Percentiles rank a stretch among this genome's conserved stretches.
Evolutionary conservation across 2,888 invertebrate genomes (phyloP).

Genomic region (Temnothorax rugatulus): DNA sequence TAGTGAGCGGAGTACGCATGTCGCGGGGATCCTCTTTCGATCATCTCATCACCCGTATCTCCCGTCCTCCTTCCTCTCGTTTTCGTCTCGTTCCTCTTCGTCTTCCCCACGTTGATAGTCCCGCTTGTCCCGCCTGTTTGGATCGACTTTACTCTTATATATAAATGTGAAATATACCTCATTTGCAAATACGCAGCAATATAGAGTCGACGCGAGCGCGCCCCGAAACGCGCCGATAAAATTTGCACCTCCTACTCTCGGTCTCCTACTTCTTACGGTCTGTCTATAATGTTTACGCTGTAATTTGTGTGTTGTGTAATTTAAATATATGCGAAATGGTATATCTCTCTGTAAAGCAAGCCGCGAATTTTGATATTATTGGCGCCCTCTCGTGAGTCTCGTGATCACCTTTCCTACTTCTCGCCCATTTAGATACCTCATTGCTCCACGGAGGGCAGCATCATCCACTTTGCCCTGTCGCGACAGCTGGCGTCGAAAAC

Average conservation of each 20-base stretch:
- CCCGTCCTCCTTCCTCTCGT: background rate
- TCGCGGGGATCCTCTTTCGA: background rate
- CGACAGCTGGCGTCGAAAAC: background rate
- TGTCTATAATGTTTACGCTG: constrained; percentile 74
- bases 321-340: constrained; percentile 73
- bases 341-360: constrained; percentile 57
- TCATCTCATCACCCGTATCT: background rate
- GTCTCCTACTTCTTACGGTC: constrained; percentile 70
- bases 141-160: constrained; percentile 62
- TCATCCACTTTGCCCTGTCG: background rate
- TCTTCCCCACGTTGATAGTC: background rate
- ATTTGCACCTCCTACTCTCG: constrained; percentile 67
- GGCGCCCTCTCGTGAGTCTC: background rate
- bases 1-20: background rate
- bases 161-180: constrained; percentile 75
- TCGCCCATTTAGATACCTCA: background rate
- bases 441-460: background rate
- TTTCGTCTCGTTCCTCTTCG: background rate
- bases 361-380: background rate
- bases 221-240: constrained; percentile 33
- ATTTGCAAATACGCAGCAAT: constrained; percentile 66
- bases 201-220: constrained; percentile 58
- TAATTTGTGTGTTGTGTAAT: constrained; percentile 78
- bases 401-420: background rate
- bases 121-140: constrained; percentile 22